These are phyloP conservation scores for Naja naja DNA, from an alignment of 2,113 vertebrate genomes.

Conservation along the genomic window DNA sequence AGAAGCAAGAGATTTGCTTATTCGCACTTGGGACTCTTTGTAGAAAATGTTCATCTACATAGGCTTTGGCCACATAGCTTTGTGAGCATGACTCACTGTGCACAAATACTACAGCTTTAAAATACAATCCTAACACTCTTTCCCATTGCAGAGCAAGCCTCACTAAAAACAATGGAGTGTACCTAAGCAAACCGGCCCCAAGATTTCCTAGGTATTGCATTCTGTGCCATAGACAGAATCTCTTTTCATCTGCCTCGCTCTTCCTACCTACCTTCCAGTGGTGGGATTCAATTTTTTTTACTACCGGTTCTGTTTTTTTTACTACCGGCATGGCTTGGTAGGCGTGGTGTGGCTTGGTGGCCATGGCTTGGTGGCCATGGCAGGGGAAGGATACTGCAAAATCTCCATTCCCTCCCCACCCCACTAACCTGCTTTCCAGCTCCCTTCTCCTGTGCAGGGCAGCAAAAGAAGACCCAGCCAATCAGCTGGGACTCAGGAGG, in stretches of 20 bases:
- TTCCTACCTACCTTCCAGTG: background rate
- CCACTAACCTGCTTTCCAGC: too few species aligned
- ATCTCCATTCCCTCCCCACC: too few species aligned
- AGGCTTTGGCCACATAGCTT: background rate
- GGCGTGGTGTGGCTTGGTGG: too few species aligned
- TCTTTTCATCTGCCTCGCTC: background rate
- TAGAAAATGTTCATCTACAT: conserved; percentile 38
- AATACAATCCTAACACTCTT: background rate
- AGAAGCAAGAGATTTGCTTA: conserved; percentile 38
- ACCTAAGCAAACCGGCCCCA: background rate
- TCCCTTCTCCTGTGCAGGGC: too few species aligned
- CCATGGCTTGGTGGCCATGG: too few species aligned
- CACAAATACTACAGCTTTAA: background rate
- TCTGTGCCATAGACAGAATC: background rate
- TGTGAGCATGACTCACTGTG: background rate
- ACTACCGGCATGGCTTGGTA: too few species aligned
- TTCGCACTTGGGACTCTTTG: conserved; percentile 49
- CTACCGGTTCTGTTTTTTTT: too few species aligned
- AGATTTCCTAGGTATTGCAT: background rate
- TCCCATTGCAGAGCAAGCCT: accelerated
- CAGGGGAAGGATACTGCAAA: too few species aligned
- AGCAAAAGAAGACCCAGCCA: too few species aligned
- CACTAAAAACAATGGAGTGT: background rate
- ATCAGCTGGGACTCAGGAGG: too few species aligned
- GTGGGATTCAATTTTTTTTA: too few species aligned